A percentile compares a stretch with the other conserved stretches of the same genome.
Conservation (phyloP, 2,113 vertebrate genomes). For the Psettodes erumei region DNA sequence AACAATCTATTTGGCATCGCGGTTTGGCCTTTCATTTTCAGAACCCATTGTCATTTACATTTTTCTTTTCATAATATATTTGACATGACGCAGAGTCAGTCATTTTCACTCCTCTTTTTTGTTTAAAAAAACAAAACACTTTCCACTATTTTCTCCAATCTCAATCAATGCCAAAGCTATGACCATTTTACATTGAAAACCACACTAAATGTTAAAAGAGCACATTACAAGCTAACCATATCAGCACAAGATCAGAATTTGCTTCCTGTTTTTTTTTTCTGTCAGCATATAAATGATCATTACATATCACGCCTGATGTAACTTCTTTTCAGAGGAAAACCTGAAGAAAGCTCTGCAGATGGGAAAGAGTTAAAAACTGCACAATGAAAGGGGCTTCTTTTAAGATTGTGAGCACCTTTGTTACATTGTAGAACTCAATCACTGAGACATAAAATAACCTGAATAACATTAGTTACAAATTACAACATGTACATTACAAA, state of each 20-base stretch:
- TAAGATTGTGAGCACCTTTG: slow-evolving; percentile 56
- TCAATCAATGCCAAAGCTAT: not conserved
- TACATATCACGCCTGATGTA: slow-evolving; percentile 9
- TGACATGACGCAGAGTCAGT: not conserved
- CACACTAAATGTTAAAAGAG: slow-evolving; percentile 23
- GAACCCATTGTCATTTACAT: slow-evolving; percentile 31
- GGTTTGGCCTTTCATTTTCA: slow-evolving; percentile 29
- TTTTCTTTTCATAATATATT: not conserved
- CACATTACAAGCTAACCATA: slow-evolving; percentile 22
- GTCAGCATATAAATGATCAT: slow-evolving; percentile 8
- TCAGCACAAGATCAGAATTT: slow-evolving; percentile 22
- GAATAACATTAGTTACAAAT: slow-evolving; percentile 30
- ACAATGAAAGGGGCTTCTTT: slow-evolving; percentile 18
- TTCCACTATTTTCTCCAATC: too few species aligned
- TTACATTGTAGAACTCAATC: slow-evolving; percentile 29
- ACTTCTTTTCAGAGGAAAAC: not conserved
- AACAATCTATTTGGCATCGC: slow-evolving; percentile 45
- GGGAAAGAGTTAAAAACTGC: not conserved
- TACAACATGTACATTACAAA: slow-evolving; percentile 4
- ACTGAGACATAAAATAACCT: slow-evolving; percentile 35
- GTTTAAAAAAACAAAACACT: not conserved
- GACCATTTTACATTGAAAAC: slow-evolving; percentile 13
- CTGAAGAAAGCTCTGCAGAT: not conserved
- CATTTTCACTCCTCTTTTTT: not conserved
- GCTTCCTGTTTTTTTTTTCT: slow-evolving; percentile 39